Conservation (phyloP, 1,140 invertebrate genomes). For the Ceratitis capitata region DNA sequence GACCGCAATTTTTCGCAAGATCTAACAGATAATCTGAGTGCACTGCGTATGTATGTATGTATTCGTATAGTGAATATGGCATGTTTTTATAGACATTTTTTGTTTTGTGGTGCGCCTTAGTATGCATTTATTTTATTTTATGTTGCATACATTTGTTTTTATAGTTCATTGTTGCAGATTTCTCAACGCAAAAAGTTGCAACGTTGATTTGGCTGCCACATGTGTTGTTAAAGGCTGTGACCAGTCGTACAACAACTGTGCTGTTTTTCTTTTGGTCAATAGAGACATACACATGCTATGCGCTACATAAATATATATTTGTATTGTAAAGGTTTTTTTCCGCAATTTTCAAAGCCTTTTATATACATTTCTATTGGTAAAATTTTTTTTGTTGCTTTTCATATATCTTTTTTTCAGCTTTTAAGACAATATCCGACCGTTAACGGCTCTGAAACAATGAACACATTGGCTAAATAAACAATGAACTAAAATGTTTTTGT, state of each 20-base stretch:
- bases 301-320: too few species aligned
- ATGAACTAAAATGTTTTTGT: not conserved
- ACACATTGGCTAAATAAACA: not conserved
- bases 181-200: not conserved
- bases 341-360: not conserved
- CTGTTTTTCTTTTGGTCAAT: not conserved
- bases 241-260: not conserved
- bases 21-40: not conserved
- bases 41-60: not conserved
- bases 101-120: not conserved
- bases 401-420: not conserved
- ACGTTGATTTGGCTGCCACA: not conserved
- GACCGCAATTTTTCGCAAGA: conserved; percentile 16
- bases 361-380: not conserved
- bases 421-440: not conserved
- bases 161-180: not conserved
- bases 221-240: not conserved
- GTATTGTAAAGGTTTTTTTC: not conserved
- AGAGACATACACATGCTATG: too few species aligned
- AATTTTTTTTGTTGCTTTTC: not conserved
- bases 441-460: not conserved
- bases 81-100: too few species aligned
- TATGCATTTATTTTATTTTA: not conserved
- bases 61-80: not conserved
- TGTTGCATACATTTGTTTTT: not conserved